Evolutionary conservation across 2,888 invertebrate genomes (phyloP).

Genomic region (Ferrisia virgata): DNA sequence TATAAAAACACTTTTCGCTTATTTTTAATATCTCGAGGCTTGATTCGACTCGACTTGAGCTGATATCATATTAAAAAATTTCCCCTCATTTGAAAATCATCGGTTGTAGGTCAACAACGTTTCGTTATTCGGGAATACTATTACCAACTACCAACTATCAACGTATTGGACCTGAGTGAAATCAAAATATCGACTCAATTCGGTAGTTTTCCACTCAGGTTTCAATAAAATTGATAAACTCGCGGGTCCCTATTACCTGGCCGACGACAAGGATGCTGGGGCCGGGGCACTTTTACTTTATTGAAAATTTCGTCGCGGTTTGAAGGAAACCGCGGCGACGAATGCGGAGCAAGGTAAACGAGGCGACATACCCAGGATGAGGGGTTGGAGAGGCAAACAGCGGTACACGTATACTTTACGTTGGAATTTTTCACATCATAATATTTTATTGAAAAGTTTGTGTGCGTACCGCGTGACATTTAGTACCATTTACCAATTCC

Average conservation of each 20-base stretch:
- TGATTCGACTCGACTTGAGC: not conserved
- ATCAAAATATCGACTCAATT: not conserved
- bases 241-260: not conserved
- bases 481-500: slow-evolving; percentile 26
- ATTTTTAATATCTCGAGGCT: not conserved
- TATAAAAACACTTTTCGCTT: not conserved
- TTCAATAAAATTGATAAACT: not conserved
- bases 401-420: not conserved
- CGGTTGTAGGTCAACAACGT: not conserved
- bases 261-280: not conserved
- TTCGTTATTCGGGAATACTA: not conserved
- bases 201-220: not conserved
- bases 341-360: not conserved
- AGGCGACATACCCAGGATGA: not conserved
- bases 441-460: not conserved
- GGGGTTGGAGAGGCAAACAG: not conserved
- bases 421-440: not conserved
- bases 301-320: not conserved
- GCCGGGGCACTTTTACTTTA: not conserved
- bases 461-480: slow-evolving; percentile 23
- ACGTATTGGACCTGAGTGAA: not conserved
- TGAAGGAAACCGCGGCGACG: not conserved
- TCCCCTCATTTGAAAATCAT: not conserved
- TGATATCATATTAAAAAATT: not conserved
- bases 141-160: too few relatives aligned